Evolutionary conservation across 2,113 vertebrate genomes (phyloP).

Genomic region (Smithornis capensis): DNA sequence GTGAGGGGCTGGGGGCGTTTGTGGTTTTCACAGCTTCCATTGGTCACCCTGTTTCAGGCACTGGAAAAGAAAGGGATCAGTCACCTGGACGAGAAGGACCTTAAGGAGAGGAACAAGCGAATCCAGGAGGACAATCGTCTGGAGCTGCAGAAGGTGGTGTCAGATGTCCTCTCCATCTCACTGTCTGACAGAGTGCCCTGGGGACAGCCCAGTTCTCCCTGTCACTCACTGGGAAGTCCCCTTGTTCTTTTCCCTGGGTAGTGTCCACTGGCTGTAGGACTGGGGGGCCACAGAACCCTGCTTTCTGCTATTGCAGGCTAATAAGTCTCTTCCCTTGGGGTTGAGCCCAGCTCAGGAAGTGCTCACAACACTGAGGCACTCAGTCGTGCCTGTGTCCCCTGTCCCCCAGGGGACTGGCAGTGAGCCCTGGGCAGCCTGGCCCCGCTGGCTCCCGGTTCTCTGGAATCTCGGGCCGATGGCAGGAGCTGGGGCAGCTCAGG

Average conservation of each 20-base stretch:
- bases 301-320: background rate
- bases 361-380: background rate
- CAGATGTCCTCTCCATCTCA: background rate
- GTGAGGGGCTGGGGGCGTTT: background rate
- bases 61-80: slow-evolving; percentile 93
- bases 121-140: slow-evolving; percentile 96
- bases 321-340: background rate
- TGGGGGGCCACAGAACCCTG: rapidly evolving
- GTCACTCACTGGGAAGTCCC: background rate
- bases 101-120: slow-evolving; percentile 94
- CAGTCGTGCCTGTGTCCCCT: background rate
- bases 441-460: rapidly evolving
- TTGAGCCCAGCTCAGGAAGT: background rate
- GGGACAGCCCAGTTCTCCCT: background rate
- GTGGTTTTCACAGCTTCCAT: background rate
- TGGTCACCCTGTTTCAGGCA: slow-evolving; percentile 70
- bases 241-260: background rate
- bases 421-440: background rate
- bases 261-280: background rate
- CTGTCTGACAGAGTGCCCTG: background rate
- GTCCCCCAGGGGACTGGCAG: background rate
- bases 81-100: slow-evolving; percentile 92
- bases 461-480: rapidly evolving
- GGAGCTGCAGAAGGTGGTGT: slow-evolving; percentile 92
- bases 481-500: background rate